Evolutionary conservation across 2,888 invertebrate species (phyloP).

Genomic region (Morinoia aosen): DNA sequence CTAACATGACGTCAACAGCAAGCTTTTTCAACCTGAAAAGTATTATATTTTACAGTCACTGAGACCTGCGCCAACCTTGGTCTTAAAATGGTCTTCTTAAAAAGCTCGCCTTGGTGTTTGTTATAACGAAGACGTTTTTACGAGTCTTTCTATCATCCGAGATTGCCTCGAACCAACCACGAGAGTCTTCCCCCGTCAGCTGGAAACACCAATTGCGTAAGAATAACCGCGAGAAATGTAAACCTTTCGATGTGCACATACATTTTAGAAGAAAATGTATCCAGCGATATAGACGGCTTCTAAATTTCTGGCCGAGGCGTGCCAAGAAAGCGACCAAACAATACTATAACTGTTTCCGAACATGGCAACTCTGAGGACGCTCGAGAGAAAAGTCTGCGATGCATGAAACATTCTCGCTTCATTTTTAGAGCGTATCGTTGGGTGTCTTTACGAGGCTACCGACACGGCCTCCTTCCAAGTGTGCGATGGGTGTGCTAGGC

Average conservation of each 20-base stretch:
- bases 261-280: neutral
- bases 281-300: neutral
- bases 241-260: neutral
- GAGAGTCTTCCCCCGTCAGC: neutral
- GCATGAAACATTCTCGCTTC: neutral
- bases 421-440: neutral
- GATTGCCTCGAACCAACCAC: neutral
- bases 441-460: conserved; percentile 2
- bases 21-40: neutral
- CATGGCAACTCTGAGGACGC: neutral
- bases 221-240: neutral
- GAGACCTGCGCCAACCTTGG: neutral
- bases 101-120: neutral
- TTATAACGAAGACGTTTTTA: neutral
- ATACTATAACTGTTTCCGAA: neutral
- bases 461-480: neutral
- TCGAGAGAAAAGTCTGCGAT: neutral
- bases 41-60: neutral
- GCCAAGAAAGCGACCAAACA: neutral
- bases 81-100: neutral
- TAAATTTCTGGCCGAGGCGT: conserved; percentile 4
- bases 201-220: neutral
- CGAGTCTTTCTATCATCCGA: neutral
- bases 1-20: neutral
- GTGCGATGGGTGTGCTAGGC: neutral